Evolutionary conservation across 2,797 vertebrate species (phyloP), one percentile per base, ranked within the genome.

Genomic region (Catamblyrhynchus diadema): DNA sequence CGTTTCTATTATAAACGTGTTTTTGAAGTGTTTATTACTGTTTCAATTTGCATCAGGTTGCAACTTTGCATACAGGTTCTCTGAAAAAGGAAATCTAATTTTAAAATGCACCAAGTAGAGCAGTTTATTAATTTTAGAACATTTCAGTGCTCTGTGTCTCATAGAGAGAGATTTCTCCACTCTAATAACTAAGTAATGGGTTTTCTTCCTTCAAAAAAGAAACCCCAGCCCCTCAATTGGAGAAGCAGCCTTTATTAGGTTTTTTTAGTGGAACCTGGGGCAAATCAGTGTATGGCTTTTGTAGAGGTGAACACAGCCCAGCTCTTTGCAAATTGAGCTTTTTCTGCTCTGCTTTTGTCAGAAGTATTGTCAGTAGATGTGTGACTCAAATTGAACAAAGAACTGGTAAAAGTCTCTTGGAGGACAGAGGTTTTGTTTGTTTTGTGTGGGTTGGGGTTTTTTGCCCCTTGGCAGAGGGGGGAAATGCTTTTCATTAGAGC

Each of bases 81-180:
- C 71, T 32, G 80, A 61, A 94, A 93, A 95, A 86, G 47, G 45
- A 82, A 78, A 89, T 92, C 39, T 86, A 69, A 88, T 89, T 94
- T 93, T 80, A 79, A 93, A 94, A 75, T 75, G 74, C 73, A 77
- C 57, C 11, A 7, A 86, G 41, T 83, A 82, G 92, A 86, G 37
- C 32, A 22, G 61, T 91, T 79, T 81, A 92, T 93, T 94, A 93
- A 92, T 92, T 96, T 93, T 72, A 81, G 89, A 79, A 79, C 30
- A 54, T 93, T 91, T 90, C 64, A 27, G 24, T 50, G 66, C 48
- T 79, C 72, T 33, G 21, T 78, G 67, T 74, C 83, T 89, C 73
- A 30, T 51, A 27, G 18, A 82, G 64, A 50, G 61, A 45, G 20
- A 77, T 83, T 94, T 90, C 60, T 86, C 18, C 25, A 19, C 32